Evolutionary conservation across 2,797 vertebrate species (phyloP).

Genomic region (Muscicapa striata): DNA sequence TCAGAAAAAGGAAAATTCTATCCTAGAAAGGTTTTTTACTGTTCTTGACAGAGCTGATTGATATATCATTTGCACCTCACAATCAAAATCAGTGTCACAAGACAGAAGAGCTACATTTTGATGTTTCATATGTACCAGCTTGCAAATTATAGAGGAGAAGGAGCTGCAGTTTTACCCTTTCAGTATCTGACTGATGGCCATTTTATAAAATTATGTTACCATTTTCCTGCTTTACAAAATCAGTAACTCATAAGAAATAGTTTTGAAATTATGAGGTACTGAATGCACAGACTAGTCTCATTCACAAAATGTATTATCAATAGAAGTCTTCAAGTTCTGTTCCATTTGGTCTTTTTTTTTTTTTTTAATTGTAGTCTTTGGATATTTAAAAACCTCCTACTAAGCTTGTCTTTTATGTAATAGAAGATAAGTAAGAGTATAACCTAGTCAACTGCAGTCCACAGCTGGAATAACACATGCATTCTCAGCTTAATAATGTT

Average conservation of each 20-base stretch:
- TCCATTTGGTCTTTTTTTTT: not conserved
- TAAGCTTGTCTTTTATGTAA: not conserved
- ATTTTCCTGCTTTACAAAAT: conserved; percentile 63
- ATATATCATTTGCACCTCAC: conserved; percentile 9
- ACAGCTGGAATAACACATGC: not conserved
- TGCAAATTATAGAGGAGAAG: not conserved
- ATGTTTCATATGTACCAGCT: not conserved
- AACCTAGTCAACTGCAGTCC: not conserved
- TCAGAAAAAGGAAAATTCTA: not conserved
- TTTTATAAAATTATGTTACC: conserved; percentile 35
- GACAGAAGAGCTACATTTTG: conserved; percentile 16
- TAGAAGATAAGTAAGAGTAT: not conserved
- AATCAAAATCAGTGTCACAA: conserved; percentile 21
- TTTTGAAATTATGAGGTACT: conserved; percentile 46
- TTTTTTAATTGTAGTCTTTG: not conserved
- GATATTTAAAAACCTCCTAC: not conserved
- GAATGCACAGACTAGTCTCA: conserved; percentile 40
- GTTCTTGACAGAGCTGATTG: conserved; percentile 3
- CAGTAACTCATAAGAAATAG: conserved; percentile 48
- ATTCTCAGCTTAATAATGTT: not conserved
- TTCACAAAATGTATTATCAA: not conserved
- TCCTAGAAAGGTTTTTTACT: conserved; percentile 1
- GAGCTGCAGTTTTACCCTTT: conserved; percentile 65
- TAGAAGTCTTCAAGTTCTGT: not conserved
- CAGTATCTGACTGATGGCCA: conserved; percentile 30